Evolutionary conservation across 2,113 vertebrate species (phyloP).

Genomic region (Edolisoma coerulescens): DNA sequence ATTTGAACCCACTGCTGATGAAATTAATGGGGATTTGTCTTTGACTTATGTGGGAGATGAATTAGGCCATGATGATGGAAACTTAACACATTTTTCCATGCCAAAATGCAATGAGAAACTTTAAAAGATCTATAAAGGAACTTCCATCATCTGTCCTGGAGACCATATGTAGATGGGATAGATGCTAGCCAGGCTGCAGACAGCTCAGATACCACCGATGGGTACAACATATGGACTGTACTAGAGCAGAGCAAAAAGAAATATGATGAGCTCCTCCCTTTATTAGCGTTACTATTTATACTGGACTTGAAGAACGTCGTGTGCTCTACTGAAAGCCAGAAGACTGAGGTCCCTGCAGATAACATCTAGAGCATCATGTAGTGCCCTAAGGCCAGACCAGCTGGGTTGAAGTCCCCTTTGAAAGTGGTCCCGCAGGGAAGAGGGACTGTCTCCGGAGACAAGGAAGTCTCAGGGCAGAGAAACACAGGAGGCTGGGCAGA

Average conservation of each 20-base stretch:
- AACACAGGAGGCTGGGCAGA: not conserved
- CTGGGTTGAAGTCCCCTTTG: not conserved
- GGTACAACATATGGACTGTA: not conserved
- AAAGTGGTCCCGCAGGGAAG: not conserved
- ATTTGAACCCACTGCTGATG: not conserved
- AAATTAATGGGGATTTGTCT: not conserved
- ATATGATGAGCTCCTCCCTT: not conserved
- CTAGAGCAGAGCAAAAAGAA: not conserved
- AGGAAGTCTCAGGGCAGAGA: not conserved
- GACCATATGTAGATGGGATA: constrained; percentile 11
- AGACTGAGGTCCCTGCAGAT: not conserved
- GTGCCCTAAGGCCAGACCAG: not conserved
- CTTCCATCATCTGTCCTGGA: constrained; percentile 2
- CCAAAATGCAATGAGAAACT: not conserved
- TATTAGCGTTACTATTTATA: constrained; percentile 28
- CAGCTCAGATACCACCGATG: not conserved
- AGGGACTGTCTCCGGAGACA: not conserved
- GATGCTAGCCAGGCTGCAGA: constrained; percentile 33
- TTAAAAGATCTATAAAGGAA: not conserved
- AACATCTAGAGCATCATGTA: not conserved
- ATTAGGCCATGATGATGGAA: not conserved
- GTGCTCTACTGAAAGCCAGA: not conserved
- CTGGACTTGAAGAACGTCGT: not conserved
- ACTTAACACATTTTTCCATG: not conserved
- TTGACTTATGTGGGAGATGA: not conserved